Conservation (phyloP, 2,888 invertebrate species). For the Napeogenes sylphis region DNA sequence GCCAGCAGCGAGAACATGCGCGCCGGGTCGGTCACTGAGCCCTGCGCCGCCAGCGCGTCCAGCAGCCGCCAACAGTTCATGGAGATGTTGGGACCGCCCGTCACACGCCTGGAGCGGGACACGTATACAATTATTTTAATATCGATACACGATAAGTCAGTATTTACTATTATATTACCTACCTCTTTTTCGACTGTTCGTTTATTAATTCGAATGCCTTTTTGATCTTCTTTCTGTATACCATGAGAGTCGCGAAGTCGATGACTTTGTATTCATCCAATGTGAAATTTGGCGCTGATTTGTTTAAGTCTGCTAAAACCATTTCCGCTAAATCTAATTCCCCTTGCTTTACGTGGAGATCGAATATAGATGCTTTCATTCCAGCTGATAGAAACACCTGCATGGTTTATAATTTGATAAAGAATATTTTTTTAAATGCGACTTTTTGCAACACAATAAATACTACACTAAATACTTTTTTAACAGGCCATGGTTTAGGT, state of each 20-base stretch:
- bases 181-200: slow-evolving; percentile 69
- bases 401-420: slow-evolving; percentile 1
- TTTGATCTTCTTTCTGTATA: slow-evolving; percentile 62
- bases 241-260: slow-evolving; percentile 79
- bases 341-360: slow-evolving; percentile 76
- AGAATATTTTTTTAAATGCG: neutral
- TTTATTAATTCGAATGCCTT: slow-evolving; percentile 70
- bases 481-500: too few species aligned
- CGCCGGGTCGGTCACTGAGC: slow-evolving; percentile 55
- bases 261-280: slow-evolving; percentile 82
- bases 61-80: slow-evolving; percentile 81
- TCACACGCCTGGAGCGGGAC: slow-evolving; percentile 45
- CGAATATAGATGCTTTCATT: slow-evolving; percentile 81
- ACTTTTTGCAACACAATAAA: too few species aligned
- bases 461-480: too few species aligned
- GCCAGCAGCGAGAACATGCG: slow-evolving; percentile 72
- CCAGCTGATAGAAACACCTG: slow-evolving; percentile 79
- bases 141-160: neutral
- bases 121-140: neutral
- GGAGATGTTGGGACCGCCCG: slow-evolving; percentile 69
- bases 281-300: slow-evolving; percentile 71
- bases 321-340: slow-evolving; percentile 75
- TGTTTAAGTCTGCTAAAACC: slow-evolving; percentile 72
- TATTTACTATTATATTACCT: slow-evolving; percentile 8
- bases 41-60: slow-evolving; percentile 66